These are phyloP conservation scores for Cabera pusaria DNA, from an alignment of 2,888 invertebrate genomes.

Conservation along the genomic window DNA sequence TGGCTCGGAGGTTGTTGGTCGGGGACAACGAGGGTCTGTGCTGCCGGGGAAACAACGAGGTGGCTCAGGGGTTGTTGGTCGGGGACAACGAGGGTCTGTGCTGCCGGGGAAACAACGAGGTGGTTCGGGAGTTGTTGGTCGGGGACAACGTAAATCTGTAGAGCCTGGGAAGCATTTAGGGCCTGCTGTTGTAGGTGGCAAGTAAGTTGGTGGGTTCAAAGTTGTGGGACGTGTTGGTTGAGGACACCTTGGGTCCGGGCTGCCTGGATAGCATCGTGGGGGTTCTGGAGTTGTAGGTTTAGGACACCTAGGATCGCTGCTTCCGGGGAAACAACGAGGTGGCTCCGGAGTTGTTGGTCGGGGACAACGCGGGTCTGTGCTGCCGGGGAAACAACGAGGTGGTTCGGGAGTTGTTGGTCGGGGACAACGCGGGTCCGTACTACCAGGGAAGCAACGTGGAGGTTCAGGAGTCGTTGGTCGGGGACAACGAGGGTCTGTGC, in stretches of 20 bases:
- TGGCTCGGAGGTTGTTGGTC: conserved; percentile 29
- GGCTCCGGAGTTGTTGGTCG: conserved; percentile 26
- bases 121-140: conserved; percentile 33
- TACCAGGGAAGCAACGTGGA: conserved; percentile 38
- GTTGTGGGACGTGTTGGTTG: conserved; percentile 37
- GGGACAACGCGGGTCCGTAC: conserved; percentile 54
- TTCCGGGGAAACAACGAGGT: conserved; percentile 44
- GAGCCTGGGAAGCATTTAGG: conserved; percentile 39
- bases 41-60: conserved; percentile 43
- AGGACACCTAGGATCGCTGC: conserved; percentile 51
- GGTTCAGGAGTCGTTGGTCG: conserved; percentile 38
- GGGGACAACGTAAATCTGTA: conserved; percentile 39
- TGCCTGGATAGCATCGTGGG: conserved; percentile 39
- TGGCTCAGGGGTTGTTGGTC: conserved; percentile 33
- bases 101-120: conserved; percentile 41
- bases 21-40: conserved; percentile 44
- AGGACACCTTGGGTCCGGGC: conserved; percentile 34
- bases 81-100: conserved; percentile 51
- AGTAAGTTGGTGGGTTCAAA: conserved; percentile 37
- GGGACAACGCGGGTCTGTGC: conserved; percentile 45
- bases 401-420: conserved; percentile 40
- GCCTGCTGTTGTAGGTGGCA: conserved; percentile 36
- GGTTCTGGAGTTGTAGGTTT: conserved; percentile 32
- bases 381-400: conserved; percentile 44
- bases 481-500: conserved; percentile 47